Evolutionary conservation across 2,888 invertebrate species (phyloP).

Genomic region (Fragum sueziense): DNA sequence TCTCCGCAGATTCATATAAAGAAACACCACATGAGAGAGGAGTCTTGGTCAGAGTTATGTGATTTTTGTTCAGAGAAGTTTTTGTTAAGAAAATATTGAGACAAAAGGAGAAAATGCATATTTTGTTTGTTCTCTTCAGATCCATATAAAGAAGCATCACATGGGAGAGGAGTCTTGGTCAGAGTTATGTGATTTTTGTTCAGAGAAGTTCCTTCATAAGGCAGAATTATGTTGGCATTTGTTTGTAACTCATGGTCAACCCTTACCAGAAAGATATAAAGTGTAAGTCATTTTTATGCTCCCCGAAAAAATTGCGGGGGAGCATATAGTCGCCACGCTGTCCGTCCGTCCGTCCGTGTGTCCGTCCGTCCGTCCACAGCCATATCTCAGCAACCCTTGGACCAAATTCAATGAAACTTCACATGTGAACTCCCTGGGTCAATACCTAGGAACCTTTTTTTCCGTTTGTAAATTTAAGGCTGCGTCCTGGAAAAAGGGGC

Average conservation of each 20-base stretch:
- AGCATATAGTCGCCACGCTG: too few relatives aligned
- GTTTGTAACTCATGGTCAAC: conserved; percentile 31
- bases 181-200: conserved; percentile 50
- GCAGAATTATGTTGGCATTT: conserved; percentile 46
- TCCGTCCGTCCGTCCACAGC: too few relatives aligned
- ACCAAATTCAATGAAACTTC: too few relatives aligned
- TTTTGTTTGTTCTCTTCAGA: conserved; percentile 2
- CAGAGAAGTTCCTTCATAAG: conserved; percentile 48
- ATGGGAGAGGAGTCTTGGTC: conserved; percentile 37
- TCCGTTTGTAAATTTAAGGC: too few relatives aligned
- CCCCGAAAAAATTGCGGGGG: too few relatives aligned
- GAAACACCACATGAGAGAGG: conserved; percentile 52
- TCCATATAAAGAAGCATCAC: conserved; percentile 37
- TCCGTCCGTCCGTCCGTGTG: too few relatives aligned
- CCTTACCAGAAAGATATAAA: conserved; percentile 47
- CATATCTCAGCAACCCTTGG: too few relatives aligned
- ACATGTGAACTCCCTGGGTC: too few relatives aligned
- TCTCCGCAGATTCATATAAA: conserved; percentile 52
- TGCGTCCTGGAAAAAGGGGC: too few relatives aligned
- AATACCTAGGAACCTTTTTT: too few relatives aligned
- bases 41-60: conserved; percentile 57
- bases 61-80: conserved; percentile 62
- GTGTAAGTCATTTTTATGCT: conserved; percentile 45
- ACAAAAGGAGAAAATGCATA: neutral
- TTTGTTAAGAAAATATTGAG: conserved; percentile 6